phyloP scores from a whole-genome alignment of 2,888 invertebrate genomes.

The Pheosia gnoma region DNA sequence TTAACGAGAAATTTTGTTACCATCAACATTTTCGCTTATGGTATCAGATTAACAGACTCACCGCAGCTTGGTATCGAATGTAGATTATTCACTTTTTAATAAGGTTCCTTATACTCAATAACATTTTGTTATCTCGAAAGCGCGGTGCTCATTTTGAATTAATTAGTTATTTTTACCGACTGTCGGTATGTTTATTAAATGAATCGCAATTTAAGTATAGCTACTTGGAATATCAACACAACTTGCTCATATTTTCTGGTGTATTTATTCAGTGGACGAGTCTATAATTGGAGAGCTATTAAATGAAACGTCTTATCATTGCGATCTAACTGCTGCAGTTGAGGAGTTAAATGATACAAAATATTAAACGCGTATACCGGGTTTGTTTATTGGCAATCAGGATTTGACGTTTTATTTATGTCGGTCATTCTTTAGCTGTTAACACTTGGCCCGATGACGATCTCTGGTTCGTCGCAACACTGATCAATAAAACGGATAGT shows the following conservation, averaged over 20 bases:
- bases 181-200: neutral
- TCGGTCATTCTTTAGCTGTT: slow-evolving; percentile 57
- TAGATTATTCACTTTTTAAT: slow-evolving; percentile 8
- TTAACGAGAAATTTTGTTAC: slow-evolving; percentile 65
- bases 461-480: slow-evolving; percentile 35
- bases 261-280: neutral
- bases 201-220: neutral
- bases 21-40: slow-evolving; percentile 67
- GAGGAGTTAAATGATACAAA: slow-evolving; percentile 57
- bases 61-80: slow-evolving; percentile 15
- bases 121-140: neutral
- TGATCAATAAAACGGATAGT: slow-evolving; percentile 42
- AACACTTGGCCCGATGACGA: slow-evolving; percentile 39
- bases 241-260: neutral
- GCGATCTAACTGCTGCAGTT: slow-evolving; percentile 14
- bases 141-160: slow-evolving; percentile 1
- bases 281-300: slow-evolving; percentile 3
- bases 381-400: slow-evolving; percentile 76
- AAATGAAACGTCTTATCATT: slow-evolving; percentile 15
- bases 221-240: neutral
- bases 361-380: slow-evolving; percentile 56
- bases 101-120: neutral
- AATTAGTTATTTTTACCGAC: slow-evolving; percentile 1
- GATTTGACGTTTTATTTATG: slow-evolving; percentile 65
- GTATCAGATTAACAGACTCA: slow-evolving; percentile 61